Conservation (phyloP, 2,888 invertebrate species). For the Sesamia inferens region DNA sequence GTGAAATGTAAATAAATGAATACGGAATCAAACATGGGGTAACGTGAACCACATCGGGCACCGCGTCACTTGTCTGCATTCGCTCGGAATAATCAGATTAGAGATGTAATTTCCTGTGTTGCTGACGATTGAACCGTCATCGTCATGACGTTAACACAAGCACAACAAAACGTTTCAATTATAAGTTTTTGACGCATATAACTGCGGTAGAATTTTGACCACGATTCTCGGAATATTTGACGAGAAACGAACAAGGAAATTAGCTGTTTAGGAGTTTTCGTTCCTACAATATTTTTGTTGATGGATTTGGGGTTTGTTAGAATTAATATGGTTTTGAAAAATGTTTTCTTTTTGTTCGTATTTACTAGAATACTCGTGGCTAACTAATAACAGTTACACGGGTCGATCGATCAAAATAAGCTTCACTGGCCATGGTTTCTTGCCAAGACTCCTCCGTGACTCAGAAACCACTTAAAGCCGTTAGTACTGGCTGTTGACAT, state of each 20-base stretch:
- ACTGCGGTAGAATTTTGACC: conserved; percentile 17
- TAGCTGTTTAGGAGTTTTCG: conserved; percentile 34
- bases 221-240: conserved; percentile 17
- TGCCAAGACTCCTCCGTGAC: too few relatives aligned
- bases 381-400: too few relatives aligned
- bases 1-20: conserved; percentile 56
- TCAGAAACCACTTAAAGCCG: too few relatives aligned
- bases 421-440: too few relatives aligned
- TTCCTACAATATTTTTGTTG: conserved; percentile 9
- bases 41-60: conserved; percentile 50
- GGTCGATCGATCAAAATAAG: too few relatives aligned
- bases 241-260: conserved; percentile 41
- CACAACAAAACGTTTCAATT: conserved; percentile 67
- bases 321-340: conserved; percentile 6
- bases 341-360: conserved; percentile 12
- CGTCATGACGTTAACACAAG: conserved; percentile 61
- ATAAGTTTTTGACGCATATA: conserved; percentile 54
- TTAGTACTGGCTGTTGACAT: too few relatives aligned
- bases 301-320: conserved; percentile 14
- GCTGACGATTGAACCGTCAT: conserved; percentile 73
- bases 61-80: conserved; percentile 76
- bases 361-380: too few relatives aligned
- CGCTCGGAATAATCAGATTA: conserved; percentile 84
- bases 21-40: conserved; percentile 42
- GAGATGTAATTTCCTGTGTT: conserved; percentile 84